Evolutionary conservation across 2,113 vertebrate genomes (phyloP).

Genomic region (Cairina moschata): DNA sequence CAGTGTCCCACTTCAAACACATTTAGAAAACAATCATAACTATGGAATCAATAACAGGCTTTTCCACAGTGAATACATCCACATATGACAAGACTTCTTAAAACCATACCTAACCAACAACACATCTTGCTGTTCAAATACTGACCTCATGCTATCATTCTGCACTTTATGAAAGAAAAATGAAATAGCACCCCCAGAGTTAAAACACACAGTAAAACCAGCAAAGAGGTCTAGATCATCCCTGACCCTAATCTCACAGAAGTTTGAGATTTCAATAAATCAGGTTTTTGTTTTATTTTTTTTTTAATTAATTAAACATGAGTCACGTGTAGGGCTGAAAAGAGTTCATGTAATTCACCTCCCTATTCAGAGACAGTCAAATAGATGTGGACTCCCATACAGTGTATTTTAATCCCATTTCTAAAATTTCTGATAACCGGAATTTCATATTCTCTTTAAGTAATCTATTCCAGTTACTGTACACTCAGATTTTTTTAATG

Average conservation of each 20-base stretch:
- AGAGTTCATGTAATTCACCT: background rate
- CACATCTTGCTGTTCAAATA: background rate
- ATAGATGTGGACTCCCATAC: background rate
- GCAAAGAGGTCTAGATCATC: background rate
- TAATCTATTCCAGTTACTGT: background rate
- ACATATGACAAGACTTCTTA: background rate
- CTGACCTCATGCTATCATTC: background rate
- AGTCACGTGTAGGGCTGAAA: background rate
- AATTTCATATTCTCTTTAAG: background rate
- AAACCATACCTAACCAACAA: background rate
- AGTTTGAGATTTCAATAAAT: conserved; percentile 47
- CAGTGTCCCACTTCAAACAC: background rate
- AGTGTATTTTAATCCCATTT: background rate
- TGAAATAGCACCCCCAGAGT: background rate
- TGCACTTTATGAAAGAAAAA: background rate
- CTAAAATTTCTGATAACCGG: background rate
- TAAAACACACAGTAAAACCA: background rate
- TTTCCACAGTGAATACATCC: background rate
- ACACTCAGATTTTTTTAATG: background rate
- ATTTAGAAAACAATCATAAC: background rate
- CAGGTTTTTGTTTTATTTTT: background rate
- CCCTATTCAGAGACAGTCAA: background rate
- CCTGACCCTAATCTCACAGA: conserved; percentile 5
- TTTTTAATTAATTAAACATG: conserved; percentile 15
- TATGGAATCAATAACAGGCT: background rate